These are phyloP conservation scores for Poecile montanus DNA, from an alignment of 2,797 vertebrate species.

Conservation along the genomic window DNA sequence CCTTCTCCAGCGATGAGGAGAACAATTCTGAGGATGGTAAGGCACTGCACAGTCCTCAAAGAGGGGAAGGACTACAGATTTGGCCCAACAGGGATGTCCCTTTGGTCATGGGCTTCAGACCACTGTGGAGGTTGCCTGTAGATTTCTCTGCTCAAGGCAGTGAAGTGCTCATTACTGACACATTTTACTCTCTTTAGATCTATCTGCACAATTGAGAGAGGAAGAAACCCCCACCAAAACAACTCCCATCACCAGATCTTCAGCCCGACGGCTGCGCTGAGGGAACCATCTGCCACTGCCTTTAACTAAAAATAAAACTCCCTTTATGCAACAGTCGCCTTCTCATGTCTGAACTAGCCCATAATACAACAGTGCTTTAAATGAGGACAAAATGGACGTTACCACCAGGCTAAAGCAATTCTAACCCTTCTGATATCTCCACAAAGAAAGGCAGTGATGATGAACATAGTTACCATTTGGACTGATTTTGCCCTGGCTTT, in stretches of 20 bases:
- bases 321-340: background rate
- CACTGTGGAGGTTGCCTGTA: background rate
- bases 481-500: background rate
- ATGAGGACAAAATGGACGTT: background rate
- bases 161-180: background rate
- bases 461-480: background rate
- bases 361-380: background rate
- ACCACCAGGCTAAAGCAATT: background rate
- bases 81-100: background rate
- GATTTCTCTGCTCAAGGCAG: background rate
- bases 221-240: constrained; percentile 91
- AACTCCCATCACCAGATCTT: constrained; percentile 88
- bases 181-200: constrained; percentile 21
- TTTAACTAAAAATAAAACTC: constrained; percentile 33
- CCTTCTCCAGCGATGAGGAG: constrained; percentile 91
- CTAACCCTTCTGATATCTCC: background rate
- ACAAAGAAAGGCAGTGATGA: background rate
- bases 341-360: background rate
- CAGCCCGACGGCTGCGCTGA: constrained; percentile 66
- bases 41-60: background rate
- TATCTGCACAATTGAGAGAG: constrained; percentile 84
- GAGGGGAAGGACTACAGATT: background rate
- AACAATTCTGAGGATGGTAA: constrained; percentile 77
- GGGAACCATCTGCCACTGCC: background rate
- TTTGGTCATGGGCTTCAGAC: background rate